These are phyloP conservation scores for Hyla sarda DNA, from an alignment of 2,113 vertebrate genomes.

Conservation along the genomic window DNA sequence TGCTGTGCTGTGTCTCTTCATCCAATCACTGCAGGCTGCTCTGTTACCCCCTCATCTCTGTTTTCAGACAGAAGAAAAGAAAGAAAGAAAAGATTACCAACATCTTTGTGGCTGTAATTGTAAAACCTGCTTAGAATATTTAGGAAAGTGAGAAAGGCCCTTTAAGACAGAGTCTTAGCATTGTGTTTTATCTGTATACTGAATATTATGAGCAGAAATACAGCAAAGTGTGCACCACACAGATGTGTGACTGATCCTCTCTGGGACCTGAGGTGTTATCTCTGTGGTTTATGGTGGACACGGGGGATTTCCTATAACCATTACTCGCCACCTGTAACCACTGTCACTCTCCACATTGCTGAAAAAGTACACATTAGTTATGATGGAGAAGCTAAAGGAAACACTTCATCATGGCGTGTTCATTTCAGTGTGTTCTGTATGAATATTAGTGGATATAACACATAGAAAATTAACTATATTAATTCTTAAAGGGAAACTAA, in stretches of 20 bases:
- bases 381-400: too few species aligned
- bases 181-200: neutral
- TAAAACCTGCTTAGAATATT: neutral
- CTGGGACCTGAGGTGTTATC: neutral
- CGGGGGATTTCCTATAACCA: neutral
- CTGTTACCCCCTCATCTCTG: too few species aligned
- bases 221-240: neutral
- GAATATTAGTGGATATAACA: too few species aligned
- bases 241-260: neutral
- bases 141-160: neutral
- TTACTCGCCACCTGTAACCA: neutral
- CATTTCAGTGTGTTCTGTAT: too few species aligned
- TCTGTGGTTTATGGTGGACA: conserved; percentile 4
- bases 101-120: neutral
- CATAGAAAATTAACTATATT: too few species aligned
- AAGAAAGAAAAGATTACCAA: neutral
- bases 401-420: too few species aligned
- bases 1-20: too few species aligned
- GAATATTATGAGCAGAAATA: neutral
- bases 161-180: neutral
- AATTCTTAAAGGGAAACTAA: too few species aligned
- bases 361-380: neutral
- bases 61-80: too few species aligned
- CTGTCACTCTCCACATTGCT: neutral
- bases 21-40: too few species aligned